Evolutionary conservation across 2,797 vertebrate genomes (phyloP).

Genomic region (Helarctos malayanus): DNA sequence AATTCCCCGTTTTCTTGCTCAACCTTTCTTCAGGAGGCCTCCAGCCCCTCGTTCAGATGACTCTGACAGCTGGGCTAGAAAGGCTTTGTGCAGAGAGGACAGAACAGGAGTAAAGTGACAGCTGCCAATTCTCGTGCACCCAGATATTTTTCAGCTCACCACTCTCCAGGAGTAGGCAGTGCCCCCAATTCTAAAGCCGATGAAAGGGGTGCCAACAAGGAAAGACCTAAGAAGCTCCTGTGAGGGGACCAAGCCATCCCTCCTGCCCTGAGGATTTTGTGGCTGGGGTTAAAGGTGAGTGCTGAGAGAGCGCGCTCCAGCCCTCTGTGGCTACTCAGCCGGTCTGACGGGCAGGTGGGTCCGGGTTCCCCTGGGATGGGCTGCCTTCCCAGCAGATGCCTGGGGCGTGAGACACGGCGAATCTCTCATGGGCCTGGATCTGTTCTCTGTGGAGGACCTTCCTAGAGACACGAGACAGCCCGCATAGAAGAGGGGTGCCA

Average conservation of each 20-base stretch:
- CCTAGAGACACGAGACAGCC: not conserved
- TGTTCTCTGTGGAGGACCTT: not conserved
- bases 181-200: not conserved
- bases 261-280: not conserved
- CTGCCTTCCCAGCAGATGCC: not conserved
- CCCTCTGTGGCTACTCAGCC: not conserved
- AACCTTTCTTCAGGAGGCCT: not conserved
- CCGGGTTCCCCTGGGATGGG: not conserved
- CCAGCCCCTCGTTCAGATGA: not conserved
- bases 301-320: not conserved
- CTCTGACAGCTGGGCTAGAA: not conserved
- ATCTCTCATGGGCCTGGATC: not conserved
- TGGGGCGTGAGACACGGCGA: not conserved
- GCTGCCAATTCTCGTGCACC: not conserved
- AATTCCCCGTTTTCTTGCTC: not conserved
- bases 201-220: not conserved
- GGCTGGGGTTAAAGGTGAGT: not conserved
- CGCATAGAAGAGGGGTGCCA: not conserved
- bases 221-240: not conserved
- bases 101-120: not conserved
- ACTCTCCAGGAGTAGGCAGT: not conserved
- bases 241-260: not conserved
- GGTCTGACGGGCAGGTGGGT: not conserved
- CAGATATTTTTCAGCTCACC: not conserved
- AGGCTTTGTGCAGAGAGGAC: not conserved